phyloP scores from a whole-genome alignment of 2,113 vertebrate species.

The Alethe diademata region DNA sequence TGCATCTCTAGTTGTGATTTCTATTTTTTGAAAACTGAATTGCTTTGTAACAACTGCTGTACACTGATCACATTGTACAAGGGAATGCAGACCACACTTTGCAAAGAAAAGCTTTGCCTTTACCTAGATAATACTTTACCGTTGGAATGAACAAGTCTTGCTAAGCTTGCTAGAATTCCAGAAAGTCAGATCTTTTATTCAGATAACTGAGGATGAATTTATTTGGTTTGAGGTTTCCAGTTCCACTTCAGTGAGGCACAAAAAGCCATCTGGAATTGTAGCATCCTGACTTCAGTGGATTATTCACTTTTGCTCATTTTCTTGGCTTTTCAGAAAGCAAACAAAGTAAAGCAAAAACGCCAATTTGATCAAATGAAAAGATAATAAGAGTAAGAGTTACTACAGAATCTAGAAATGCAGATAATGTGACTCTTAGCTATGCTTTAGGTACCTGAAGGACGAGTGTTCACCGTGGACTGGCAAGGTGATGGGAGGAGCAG shows the following conservation, averaged over 20 bases:
- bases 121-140: background rate
- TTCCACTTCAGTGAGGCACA: background rate
- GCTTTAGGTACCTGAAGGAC: conserved; percentile 84
- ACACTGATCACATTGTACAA: background rate
- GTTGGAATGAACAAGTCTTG: background rate
- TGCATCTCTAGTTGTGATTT: background rate
- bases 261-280: background rate
- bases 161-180: background rate
- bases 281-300: background rate
- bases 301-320: background rate
- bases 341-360: background rate
- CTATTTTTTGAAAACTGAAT: background rate
- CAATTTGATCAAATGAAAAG: background rate
- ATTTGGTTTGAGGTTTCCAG: background rate
- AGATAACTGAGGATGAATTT: background rate
- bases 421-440: background rate
- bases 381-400: background rate
- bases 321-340: background rate
- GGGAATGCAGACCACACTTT: background rate
- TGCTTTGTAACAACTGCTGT: background rate
- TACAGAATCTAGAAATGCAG: background rate
- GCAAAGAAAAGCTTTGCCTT: background rate
- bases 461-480: conserved; percentile 80
- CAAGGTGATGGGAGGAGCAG: conserved; percentile 71
- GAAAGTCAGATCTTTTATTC: background rate